phyloP scores from a whole-genome alignment of 2,888 invertebrate species.

The Trypoxylon attenuatum region DNA sequence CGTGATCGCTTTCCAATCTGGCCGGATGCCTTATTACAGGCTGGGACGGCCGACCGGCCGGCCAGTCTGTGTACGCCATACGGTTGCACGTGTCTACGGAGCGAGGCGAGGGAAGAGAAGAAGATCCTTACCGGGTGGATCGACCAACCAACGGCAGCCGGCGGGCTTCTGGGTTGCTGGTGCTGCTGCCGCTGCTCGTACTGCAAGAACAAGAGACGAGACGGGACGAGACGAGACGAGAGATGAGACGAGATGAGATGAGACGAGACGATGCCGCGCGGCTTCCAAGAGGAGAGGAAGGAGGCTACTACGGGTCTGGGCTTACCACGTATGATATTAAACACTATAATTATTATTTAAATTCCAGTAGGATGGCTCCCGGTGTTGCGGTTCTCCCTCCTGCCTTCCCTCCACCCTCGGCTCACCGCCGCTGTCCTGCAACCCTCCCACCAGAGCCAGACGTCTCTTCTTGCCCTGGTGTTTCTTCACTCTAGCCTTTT shows the following conservation, averaged over 20 bases:
- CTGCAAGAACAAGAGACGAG: constrained; percentile 40
- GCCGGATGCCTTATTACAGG: constrained; percentile 55
- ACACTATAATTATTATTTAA: constrained; percentile 74
- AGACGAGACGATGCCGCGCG: not conserved
- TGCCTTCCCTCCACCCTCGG: constrained; percentile 20
- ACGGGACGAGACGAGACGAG: constrained; percentile 15
- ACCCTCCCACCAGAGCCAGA: constrained; percentile 22
- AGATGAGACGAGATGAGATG: not conserved
- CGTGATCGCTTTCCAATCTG: constrained; percentile 57
- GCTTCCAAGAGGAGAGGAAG: not conserved
- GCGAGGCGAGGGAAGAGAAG: constrained; percentile 29
- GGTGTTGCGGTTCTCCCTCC: constrained; percentile 67
- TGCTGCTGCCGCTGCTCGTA: too few species aligned
- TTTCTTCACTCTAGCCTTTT: constrained; percentile 15
- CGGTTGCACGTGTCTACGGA: constrained; percentile 50
- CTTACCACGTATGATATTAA: constrained; percentile 70
- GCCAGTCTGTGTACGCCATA: constrained; percentile 16
- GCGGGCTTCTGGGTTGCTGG: constrained; percentile 47
- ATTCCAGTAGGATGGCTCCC: constrained; percentile 74
- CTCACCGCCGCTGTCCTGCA: constrained; percentile 25
- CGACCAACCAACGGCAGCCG: constrained; percentile 41
- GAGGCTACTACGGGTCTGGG: constrained; percentile 40
- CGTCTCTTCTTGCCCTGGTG: constrained; percentile 31
- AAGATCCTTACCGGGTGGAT: constrained; percentile 43
- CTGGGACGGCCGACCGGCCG: constrained; percentile 24